phyloP scores from a whole-genome alignment of 1,140 invertebrate genomes.

The Magallana ariakensis region DNA sequence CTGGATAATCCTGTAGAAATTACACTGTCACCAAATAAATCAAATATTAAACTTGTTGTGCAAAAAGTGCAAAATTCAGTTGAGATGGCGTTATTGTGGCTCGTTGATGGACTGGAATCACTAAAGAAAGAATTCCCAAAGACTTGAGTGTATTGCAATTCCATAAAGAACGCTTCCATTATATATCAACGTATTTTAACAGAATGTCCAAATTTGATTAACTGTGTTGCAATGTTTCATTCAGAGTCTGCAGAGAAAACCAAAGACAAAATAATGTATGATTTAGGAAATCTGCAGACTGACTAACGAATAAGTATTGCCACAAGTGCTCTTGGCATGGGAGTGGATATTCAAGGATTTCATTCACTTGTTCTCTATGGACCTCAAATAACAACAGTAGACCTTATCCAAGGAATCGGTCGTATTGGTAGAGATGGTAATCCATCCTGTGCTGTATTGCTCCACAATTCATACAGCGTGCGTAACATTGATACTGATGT shows the following conservation, averaged over 20 bases:
- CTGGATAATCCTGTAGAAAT: neutral
- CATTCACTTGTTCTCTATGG: constrained; percentile 13
- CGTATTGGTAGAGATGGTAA: neutral
- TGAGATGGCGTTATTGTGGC: constrained; percentile 36
- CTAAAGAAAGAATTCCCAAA: constrained; percentile 32
- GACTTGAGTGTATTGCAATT: constrained; percentile 39
- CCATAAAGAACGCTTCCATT: constrained; percentile 42
- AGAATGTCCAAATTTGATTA: neutral
- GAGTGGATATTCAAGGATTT: constrained; percentile 18
- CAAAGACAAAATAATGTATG: constrained; percentile 13
- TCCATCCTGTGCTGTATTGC: neutral
- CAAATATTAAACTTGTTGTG: constrained; percentile 44
- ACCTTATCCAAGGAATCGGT: constrained; percentile 25
- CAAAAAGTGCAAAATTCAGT: constrained; percentile 40
- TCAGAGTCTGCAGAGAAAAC: constrained; percentile 41
- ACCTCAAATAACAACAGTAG: neutral
- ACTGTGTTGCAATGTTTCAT: constrained; percentile 44
- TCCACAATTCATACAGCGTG: neutral
- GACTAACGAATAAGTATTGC: neutral
- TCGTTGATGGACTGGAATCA: constrained; percentile 11
- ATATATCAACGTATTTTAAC: constrained; percentile 8
- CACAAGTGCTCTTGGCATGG: constrained; percentile 39
- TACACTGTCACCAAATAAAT: constrained; percentile 44
- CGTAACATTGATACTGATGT: constrained; percentile 6
- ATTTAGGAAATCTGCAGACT: neutral